phyloP scores from a whole-genome alignment of 2,888 invertebrate genomes.

The Lasioglossum marginatum region DNA sequence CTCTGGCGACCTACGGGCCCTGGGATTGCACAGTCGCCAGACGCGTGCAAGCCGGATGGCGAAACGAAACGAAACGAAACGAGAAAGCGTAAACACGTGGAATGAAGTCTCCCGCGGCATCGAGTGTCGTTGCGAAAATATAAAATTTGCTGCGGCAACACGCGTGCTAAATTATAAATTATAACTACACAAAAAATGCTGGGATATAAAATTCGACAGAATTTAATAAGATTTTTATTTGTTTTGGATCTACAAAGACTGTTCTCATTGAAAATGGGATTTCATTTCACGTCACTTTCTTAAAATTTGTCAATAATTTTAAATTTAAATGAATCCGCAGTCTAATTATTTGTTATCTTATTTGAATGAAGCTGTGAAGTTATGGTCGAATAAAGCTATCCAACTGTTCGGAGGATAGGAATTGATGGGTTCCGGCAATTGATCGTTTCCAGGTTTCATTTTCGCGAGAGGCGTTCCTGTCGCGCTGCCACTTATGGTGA shows the following conservation, averaged over 20 bases:
- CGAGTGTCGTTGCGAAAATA: conserved; percentile 13
- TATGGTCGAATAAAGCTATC: not conserved
- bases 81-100: conserved; percentile 36
- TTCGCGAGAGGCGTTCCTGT: not conserved
- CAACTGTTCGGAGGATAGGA: not conserved
- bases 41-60: conserved; percentile 45
- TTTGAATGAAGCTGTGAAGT: not conserved
- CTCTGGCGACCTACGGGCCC: conserved; percentile 29
- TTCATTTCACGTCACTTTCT: too few species aligned
- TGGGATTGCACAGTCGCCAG: conserved; percentile 44
- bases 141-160: conserved; percentile 35
- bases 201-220: too few species aligned
- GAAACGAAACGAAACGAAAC: conserved; percentile 1
- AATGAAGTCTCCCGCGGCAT: conserved; percentile 29
- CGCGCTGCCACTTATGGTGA: conserved; percentile 52
- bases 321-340: too few species aligned
- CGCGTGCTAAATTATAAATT: not conserved
- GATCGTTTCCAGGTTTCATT: conserved; percentile 1
- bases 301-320: too few species aligned
- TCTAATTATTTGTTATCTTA: not conserved
- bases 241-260: too few species aligned
- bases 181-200: too few species aligned
- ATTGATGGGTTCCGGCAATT: not conserved
- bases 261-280: too few species aligned
- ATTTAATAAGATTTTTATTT: too few species aligned